phyloP scores from a whole-genome alignment of 2,113 vertebrate species.

The Saccopteryx leptura region DNA sequence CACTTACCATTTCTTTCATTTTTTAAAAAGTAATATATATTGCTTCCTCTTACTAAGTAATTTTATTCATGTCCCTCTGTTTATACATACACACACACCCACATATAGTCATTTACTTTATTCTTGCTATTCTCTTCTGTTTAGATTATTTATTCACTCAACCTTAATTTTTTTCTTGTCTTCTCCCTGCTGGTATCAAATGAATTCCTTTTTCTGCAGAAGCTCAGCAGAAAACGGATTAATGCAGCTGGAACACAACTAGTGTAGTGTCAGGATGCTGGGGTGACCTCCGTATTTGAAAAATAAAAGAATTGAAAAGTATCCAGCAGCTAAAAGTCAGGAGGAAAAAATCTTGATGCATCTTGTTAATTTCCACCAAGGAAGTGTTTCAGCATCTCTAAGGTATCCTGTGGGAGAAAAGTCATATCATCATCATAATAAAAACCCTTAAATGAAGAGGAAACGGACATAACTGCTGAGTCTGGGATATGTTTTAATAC shows the following conservation, averaged over 20 bases:
- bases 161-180: constrained; percentile 85
- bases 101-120: constrained; percentile 67
- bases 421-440: not conserved
- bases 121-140: constrained; percentile 77
- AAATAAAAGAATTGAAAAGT: constrained; percentile 75
- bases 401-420: constrained; percentile 56
- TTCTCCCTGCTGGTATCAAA: constrained; percentile 84
- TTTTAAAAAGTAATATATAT: not conserved
- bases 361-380: constrained; percentile 75
- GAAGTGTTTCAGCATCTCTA: constrained; percentile 45
- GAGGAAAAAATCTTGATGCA: constrained; percentile 47
- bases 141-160: constrained; percentile 83
- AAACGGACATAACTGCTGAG: constrained; percentile 69
- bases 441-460: constrained; percentile 63
- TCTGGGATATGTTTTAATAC: constrained; percentile 67
- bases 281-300: constrained; percentile 77
- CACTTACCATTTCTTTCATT: not conserved
- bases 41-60: not conserved
- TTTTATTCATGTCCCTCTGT: not conserved
- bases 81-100: not conserved
- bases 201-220: constrained; percentile 84
- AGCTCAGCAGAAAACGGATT: constrained; percentile 85
- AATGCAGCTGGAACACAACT: constrained; percentile 74
- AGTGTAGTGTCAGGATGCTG: constrained; percentile 59
- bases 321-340: constrained; percentile 72